Conservation (phyloP, 2,797 vertebrate genomes). For the Cynopterus sphinx region DNA sequence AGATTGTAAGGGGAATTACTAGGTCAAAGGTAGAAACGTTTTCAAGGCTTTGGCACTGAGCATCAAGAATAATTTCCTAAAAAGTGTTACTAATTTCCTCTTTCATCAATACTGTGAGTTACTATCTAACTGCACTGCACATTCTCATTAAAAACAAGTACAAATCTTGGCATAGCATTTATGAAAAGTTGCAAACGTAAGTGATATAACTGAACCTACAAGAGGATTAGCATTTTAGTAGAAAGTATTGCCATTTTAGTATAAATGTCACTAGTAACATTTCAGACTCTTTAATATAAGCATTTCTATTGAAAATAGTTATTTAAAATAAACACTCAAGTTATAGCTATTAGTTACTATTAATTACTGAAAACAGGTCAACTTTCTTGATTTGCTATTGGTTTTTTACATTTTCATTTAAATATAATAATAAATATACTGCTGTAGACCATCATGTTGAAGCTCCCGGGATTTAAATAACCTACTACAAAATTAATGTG, state of each 20-base stretch:
- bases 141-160: not conserved
- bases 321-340: not conserved
- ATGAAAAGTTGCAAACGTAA: not conserved
- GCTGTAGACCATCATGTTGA: not conserved
- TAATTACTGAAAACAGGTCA: not conserved
- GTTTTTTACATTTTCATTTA: conserved; percentile 10
- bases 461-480: not conserved
- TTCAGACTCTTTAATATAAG: not conserved
- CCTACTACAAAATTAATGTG: not conserved
- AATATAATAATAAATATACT: not conserved
- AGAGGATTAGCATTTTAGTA: not conserved
- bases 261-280: not conserved
- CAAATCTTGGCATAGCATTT: not conserved
- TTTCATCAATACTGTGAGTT: not conserved
- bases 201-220: not conserved
- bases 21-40: not conserved
- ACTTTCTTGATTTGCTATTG: not conserved
- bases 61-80: not conserved
- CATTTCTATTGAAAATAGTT: not conserved
- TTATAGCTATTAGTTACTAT: not conserved
- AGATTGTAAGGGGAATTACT: not conserved
- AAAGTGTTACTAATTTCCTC: not conserved
- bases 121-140: not conserved
- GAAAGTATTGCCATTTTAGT: not conserved
- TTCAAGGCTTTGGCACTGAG: not conserved